Percentiles rank a stretch among this genome's conserved stretches.
These are phyloP conservation scores for Notodonta dromedarius DNA, from an alignment of 2,888 invertebrate genomes.

Conservation along the genomic window DNA sequence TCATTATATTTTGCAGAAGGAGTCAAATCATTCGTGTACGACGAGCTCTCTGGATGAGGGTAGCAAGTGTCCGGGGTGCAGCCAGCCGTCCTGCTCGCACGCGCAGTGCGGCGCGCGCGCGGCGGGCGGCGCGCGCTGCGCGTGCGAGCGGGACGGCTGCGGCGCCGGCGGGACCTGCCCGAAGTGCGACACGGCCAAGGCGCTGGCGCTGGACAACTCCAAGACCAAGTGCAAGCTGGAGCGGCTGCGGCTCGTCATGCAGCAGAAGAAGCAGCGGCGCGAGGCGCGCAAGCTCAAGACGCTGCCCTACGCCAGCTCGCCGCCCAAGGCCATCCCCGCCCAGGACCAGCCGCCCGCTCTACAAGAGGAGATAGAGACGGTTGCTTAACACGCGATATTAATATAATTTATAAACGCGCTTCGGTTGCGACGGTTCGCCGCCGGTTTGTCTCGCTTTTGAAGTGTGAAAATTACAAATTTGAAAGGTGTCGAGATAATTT, in stretches of 20 bases:
- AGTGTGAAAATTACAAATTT: constrained; percentile 28
- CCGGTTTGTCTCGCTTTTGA: constrained; percentile 48
- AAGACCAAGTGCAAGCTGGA: constrained; percentile 94
- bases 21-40: constrained; percentile 64
- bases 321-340: constrained; percentile 92
- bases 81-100: constrained; percentile 60
- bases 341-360: constrained; percentile 92
- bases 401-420: constrained; percentile 41
- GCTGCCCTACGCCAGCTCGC: constrained; percentile 83
- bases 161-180: constrained; percentile 66
- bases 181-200: constrained; percentile 73
- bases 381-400: constrained; percentile 61
- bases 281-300: constrained; percentile 90
- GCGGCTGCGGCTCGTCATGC: constrained; percentile 94
- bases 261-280: constrained; percentile 93
- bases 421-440: constrained; percentile 40
- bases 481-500: constrained; percentile 13
- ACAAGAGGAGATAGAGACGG: constrained; percentile 87
- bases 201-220: constrained; percentile 88
- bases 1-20: constrained; percentile 58
- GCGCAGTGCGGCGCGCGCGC: constrained; percentile 71
- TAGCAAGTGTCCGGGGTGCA: constrained; percentile 61
- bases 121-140: constrained; percentile 36
- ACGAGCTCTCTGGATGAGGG: constrained; percentile 48
- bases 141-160: constrained; percentile 48